Evolutionary conservation across 53 echinoderm and acorn worm species (phyloP), one percentile per base, ranked within the genome.

Genomic region (Crossaster papposus): DNA sequence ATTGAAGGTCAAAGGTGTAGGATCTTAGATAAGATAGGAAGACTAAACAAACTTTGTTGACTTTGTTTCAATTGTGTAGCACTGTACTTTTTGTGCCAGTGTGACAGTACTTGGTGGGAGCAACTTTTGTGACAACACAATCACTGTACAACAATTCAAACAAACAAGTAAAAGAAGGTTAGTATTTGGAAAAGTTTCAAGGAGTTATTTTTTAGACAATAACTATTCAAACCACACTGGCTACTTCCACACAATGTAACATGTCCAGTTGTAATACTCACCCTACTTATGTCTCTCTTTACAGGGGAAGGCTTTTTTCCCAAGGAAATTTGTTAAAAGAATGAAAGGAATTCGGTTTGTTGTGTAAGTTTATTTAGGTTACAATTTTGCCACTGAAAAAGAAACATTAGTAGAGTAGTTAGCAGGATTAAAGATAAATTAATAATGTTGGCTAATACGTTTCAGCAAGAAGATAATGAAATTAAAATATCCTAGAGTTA

Each of bases 291-390:
- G 58, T 87, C 87, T 54, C 63, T 75, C 76, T 26, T 87, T 20
- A 87, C 63, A 53, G 87, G 87, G 87, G 77, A 75, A 58, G 75
- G 87, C 87, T 87, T 87, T 84, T 71, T 44, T 44, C 28, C 14
- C 9, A 30, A 2, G 54, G n/a, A 53, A 70, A 5, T 83, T 34
- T 51, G n/a, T 81, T 20, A 22, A 81, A 62, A 81, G 38, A 83
- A 38, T 18, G 64, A 34, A 17, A 54, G 4, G 31, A 58, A 22
- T 54, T 53, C 14, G 62, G 63, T 64, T 64, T 34, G 11, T 64
- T 36, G 5, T 32, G 65, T 64, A 24, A 68, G 10, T 68, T 68
- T n/a, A 26, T 68, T n/a, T 68, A 68, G 17, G 32, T 62, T 54
- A 9, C 44, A 5, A 44, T 44, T 44, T 44, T 5, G 64, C 64